Base-by-base conservation (phyloP, 1,140 invertebrate species). In the Apis mellifera region DNA sequence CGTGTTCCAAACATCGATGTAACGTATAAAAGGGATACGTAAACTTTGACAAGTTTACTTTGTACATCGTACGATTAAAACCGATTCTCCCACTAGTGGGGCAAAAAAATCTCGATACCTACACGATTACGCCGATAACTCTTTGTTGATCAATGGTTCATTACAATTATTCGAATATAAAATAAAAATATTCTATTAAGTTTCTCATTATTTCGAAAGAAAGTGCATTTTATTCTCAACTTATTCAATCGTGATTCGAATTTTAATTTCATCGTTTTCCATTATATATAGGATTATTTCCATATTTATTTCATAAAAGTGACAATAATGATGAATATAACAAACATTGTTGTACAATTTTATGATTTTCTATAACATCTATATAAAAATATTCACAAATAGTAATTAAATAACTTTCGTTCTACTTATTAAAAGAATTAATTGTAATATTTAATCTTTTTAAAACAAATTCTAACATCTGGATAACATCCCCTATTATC, bases 11-110 rank as follows among this genome's bases (percentile, higher is more conserved):
- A 9, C 48, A 32, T 65, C 26, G 73, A 32, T 32, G 23, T 65
- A 76, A 65, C 69, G 48, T 19, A 23, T 54, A 65, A 76, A 76
- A 52, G n/a, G 54, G 50, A 64, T 64, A 52, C 60, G 23, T 76
- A 76, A 76, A 76, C 48, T 65, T 60, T 26, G n/a, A 62, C 73
- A 15, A 52, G 23, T 76, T 54, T 76, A 32, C 59, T 76, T 76
- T 64, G 48, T 32, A 48, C 19, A 19, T 19, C 42, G 60, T 64
- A 52, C 50, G 48, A 54, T 52, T 76, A 52, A 76, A 76, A 64
- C 52, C 17, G 48, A 73, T 42, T 73, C 26, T 42, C 54, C 8
- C 12, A 12, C 19, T 21, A 9, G 19, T 42, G 19, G 13, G 19
- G 26, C 2, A 26, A 73, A 59, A 68, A 73, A 59, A 26, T 59